Evolutionary conservation across 2,113 vertebrate species (phyloP).

Genomic region (Oryzias woworae): DNA sequence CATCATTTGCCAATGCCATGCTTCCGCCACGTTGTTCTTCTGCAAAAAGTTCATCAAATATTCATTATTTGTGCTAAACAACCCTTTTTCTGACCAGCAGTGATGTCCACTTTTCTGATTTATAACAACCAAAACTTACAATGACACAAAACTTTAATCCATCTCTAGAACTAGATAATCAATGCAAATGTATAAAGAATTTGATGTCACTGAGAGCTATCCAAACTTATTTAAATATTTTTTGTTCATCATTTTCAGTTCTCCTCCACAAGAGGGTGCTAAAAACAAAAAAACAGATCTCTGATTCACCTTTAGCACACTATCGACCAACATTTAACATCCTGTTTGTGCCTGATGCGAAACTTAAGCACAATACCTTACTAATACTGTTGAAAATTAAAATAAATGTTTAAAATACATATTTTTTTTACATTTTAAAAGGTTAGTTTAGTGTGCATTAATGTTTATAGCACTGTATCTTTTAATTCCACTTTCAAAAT

Average conservation of each 20-base stretch:
- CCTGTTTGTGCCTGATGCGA: not conserved
- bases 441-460: not conserved
- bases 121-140: too few species aligned
- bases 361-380: not conserved
- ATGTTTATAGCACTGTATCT: not conserved
- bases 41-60: constrained; percentile 23
- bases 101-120: too few species aligned
- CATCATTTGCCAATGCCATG: constrained; percentile 50
- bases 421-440: not conserved
- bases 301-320: constrained; percentile 3
- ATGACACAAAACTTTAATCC: too few species aligned
- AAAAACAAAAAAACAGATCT: constrained; percentile 10
- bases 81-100: not conserved
- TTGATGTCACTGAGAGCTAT: too few species aligned
- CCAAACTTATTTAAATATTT: not conserved
- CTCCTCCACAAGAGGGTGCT: constrained; percentile 67
- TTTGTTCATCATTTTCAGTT: not conserved
- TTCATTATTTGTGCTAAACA: constrained; percentile 10
- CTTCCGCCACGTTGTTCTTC: constrained; percentile 36
- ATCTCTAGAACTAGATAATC: too few species aligned
- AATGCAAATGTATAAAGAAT: too few species aligned
- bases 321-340: constrained; percentile 37
- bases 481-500: not conserved
- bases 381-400: not conserved
- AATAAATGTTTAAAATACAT: not conserved